Evolutionary conservation across 1,140 invertebrate genomes (phyloP), one percentile per base, ranked within the genome.

Genomic region (Lethrus apterus): DNA sequence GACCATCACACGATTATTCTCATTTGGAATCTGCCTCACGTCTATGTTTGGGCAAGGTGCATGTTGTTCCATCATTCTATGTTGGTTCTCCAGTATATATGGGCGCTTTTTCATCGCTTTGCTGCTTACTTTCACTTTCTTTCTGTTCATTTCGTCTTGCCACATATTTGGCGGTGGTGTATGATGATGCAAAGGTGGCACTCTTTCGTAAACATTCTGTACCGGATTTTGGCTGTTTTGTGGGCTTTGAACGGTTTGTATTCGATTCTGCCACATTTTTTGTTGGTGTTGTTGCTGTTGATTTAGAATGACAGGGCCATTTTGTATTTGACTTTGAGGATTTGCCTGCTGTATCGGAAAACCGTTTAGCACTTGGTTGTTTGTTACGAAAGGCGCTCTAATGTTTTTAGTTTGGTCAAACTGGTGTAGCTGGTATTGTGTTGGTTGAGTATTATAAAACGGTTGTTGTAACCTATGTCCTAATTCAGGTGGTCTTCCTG

Each of bases 101-200:
- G 71, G 61, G 50, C 72, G 68, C 67, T 81, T 83, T 23, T 76
- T 75, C 9, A 62, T 60, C 43, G 70, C 70, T 55, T 73, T 77
- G 13, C 66, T 69, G 3, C 68, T 51, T 60, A 81, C 80, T 7
- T n/a, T 26, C 0, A 70, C 61, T 60, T 81, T 82, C 57, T 82
- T 83, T 48, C 76, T 75, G 31, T 72, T 75, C 0, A 74, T 64
- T 51, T 84, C 79, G 19, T 81, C 73, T 18, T 76, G 62, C 78
- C 77, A 79, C n/a, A 74, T 66, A 48, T 76, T 61, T 50, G 75
- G 63, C 32, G 70, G 69, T 60, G 80, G 71, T 58, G 73, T 72
- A 57, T 83, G 80, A 52, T 83, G 82, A 55, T 84, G 81, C 33
- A 85, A 61, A 0, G 83, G 81, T 13, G 82, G 81, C 2, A 85